phyloP scores from a whole-genome alignment of 2,888 invertebrate species.

The Sylvicola cinctus region DNA sequence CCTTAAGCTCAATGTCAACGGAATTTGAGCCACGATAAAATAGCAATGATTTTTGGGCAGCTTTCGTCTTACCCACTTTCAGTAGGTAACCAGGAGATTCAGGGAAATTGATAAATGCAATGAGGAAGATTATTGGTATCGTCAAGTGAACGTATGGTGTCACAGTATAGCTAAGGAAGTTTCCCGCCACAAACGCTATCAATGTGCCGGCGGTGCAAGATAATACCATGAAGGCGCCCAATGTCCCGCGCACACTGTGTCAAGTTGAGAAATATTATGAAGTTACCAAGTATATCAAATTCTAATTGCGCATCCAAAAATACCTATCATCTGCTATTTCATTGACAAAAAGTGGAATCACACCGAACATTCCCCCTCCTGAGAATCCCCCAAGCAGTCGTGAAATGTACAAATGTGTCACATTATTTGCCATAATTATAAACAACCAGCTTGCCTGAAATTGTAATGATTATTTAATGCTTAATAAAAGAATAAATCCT shows the following conservation, averaged over 20 bases:
- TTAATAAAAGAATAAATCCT: neutral
- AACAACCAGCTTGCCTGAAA: conserved; percentile 17
- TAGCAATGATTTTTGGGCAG: conserved; percentile 2
- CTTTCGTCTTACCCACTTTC: conserved; percentile 10
- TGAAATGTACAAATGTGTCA: conserved; percentile 13
- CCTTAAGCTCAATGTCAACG: conserved; percentile 18
- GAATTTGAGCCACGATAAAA: conserved; percentile 8
- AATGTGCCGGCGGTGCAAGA: conserved; percentile 19
- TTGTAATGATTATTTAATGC: neutral
- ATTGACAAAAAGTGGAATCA: conserved; percentile 18
- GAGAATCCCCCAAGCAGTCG: conserved; percentile 17
- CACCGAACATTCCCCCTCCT: conserved; percentile 16
- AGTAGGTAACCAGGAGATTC: conserved; percentile 20
- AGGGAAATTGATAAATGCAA: conserved; percentile 17
- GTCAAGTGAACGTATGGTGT: conserved; percentile 14
- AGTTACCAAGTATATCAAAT: neutral
- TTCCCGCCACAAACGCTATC: conserved; percentile 16
- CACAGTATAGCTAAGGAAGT: conserved; percentile 14
- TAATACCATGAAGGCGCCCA: conserved; percentile 20
- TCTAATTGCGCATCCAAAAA: neutral
- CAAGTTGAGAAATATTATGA: neutral
- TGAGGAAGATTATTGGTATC: conserved; percentile 14
- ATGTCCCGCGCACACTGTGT: conserved; percentile 17
- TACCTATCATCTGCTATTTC: conserved; percentile 20
- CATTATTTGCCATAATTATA: conserved; percentile 14